Conservation (phyloP, 1,140 invertebrate genomes). For the Ostrea edulis region DNA sequence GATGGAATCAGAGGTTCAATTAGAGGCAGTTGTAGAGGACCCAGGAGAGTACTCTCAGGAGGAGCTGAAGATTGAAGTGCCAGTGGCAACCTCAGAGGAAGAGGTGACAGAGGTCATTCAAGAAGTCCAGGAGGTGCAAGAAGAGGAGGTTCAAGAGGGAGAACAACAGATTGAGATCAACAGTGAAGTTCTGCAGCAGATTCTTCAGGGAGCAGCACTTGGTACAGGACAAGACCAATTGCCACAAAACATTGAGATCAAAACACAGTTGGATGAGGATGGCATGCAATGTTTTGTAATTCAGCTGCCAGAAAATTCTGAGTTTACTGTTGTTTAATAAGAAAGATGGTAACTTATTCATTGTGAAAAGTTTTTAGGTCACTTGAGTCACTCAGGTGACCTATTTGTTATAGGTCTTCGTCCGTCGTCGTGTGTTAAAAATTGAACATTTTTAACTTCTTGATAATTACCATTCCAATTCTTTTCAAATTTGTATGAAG, state of each 20-base stretch:
- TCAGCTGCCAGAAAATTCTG: conserved; percentile 28
- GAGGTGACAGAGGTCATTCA: conserved; percentile 28
- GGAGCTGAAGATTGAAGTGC: conserved; percentile 25
- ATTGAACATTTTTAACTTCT: too few species aligned
- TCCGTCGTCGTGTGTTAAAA: too few species aligned
- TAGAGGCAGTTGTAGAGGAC: conserved; percentile 26
- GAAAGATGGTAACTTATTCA: neutral
- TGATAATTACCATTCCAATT: too few species aligned
- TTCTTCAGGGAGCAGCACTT: neutral
- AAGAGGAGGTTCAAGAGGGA: conserved; percentile 29
- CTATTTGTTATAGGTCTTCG: too few species aligned
- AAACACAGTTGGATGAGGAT: conserved; percentile 4
- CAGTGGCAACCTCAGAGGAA: neutral
- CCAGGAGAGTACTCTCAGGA: conserved; percentile 32
- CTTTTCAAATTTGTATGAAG: too few species aligned
- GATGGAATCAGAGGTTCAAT: neutral
- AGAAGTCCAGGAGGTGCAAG: conserved; percentile 17
- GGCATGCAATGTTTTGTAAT: conserved; percentile 31
- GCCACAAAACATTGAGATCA: neutral
- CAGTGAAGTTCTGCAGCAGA: conserved; percentile 36
- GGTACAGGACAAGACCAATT: neutral
- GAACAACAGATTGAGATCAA: conserved; percentile 35
- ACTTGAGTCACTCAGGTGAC: too few species aligned
- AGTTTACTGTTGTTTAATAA: conserved; percentile 38
- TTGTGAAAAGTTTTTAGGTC: neutral